These are phyloP conservation scores for Myotis vivesi DNA, from an alignment of 2,797 vertebrate genomes.

Conservation along the genomic window DNA sequence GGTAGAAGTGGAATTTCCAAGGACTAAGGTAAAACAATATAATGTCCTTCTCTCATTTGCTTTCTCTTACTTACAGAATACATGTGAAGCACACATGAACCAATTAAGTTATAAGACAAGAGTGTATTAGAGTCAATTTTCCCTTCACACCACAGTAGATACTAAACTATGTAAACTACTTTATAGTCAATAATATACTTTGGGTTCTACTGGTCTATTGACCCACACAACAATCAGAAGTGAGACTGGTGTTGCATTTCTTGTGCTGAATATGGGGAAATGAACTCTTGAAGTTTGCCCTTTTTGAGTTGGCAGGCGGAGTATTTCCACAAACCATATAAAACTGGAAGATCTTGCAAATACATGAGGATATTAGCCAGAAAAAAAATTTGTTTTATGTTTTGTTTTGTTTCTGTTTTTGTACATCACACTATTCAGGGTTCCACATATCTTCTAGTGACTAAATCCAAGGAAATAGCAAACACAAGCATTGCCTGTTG, in stretches of 20 bases:
- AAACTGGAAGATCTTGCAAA: background rate
- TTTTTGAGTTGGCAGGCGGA: background rate
- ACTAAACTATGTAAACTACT: background rate
- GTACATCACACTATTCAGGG: background rate
- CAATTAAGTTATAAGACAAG: slow-evolving; percentile 15
- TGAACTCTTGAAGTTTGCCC: background rate
- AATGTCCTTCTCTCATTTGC: background rate
- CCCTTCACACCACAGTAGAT: background rate
- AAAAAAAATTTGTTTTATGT: background rate
- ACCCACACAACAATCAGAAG: background rate
- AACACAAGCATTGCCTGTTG: background rate
- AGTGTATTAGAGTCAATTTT: background rate
- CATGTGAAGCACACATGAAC: background rate
- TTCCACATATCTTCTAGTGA: background rate
- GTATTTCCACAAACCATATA: background rate
- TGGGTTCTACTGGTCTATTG: background rate
- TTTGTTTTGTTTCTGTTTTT: background rate
- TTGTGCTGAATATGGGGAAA: background rate
- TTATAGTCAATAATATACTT: background rate
- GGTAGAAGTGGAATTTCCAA: slow-evolving; percentile 6
- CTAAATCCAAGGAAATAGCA: background rate
- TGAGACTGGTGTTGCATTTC: background rate
- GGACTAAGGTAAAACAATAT: background rate
- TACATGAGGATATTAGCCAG: background rate
- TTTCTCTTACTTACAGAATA: background rate